phyloP scores from a whole-genome alignment of 2,113 vertebrate genomes.

The Apteryx mantelli region DNA sequence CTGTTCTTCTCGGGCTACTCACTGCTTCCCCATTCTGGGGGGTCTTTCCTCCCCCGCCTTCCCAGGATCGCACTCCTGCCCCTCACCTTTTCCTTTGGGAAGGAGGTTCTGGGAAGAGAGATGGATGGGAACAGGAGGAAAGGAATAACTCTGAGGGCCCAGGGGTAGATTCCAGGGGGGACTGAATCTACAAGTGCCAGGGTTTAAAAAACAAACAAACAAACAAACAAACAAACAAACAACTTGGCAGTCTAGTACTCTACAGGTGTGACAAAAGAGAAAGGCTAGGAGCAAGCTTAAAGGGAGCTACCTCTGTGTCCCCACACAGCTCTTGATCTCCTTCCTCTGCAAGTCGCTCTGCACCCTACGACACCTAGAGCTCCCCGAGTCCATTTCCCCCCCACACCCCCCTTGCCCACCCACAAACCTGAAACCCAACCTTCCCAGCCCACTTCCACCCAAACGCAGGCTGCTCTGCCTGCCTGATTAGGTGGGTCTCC shows the following conservation, averaged over 20 bases:
- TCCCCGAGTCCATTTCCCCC: neutral
- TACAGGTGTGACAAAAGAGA: too few species aligned
- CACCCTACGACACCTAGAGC: neutral
- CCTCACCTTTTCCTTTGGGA: neutral
- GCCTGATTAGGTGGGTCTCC: neutral
- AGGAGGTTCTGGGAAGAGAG: neutral
- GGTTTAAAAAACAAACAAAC: too few species aligned
- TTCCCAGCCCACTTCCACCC: neutral
- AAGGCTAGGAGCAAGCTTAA: too few species aligned
- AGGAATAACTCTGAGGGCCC: too few species aligned
- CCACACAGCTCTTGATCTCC: too few species aligned
- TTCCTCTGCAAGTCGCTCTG: neutral
- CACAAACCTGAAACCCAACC: neutral
- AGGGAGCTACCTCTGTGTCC: too few species aligned
- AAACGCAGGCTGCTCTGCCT: fast-evolving
- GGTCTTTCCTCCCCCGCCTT: neutral
- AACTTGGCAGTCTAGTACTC: too few species aligned
- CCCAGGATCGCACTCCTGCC: neutral
- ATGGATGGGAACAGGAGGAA: too few species aligned
- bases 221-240: too few species aligned
- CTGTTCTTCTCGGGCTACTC: neutral
- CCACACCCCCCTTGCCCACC: neutral
- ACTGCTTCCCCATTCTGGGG: neutral
- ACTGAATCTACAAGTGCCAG: too few species aligned
- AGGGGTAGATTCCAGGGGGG: too few species aligned